Evolutionary conservation across 53 echinoderm and acorn worm genomes (phyloP).

Genomic region (Holothuria leucospilota): DNA sequence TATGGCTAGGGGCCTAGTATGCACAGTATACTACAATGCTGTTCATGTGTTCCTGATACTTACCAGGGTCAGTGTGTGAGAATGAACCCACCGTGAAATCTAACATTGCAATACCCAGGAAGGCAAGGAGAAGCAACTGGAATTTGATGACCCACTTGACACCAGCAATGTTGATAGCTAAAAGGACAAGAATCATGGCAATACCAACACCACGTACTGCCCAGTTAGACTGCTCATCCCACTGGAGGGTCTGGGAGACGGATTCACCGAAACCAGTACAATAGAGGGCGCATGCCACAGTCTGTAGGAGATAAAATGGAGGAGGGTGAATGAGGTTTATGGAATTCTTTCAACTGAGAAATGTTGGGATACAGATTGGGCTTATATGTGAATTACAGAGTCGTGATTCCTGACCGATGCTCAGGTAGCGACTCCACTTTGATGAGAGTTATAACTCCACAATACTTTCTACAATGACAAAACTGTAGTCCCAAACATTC

Average conservation of each 20-base stretch:
- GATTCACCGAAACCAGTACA: slow-evolving; percentile 99
- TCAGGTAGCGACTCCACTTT: too few relatives aligned
- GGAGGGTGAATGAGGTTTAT: neutral
- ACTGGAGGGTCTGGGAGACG: slow-evolving; percentile 84
- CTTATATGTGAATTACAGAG: neutral
- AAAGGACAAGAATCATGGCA: slow-evolving; percentile 83
- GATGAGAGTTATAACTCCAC: too few relatives aligned
- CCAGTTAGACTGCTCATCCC: slow-evolving; percentile 85
- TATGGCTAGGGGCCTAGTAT: too few relatives aligned
- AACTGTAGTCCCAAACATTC: too few relatives aligned
- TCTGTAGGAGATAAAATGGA: slow-evolving; percentile 47
- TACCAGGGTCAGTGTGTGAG: slow-evolving; percentile 86
- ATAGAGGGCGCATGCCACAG: slow-evolving; percentile 97
- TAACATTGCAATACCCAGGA: slow-evolving; percentile 91
- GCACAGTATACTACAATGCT: too few relatives aligned
- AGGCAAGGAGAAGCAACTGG: slow-evolving; percentile 90
- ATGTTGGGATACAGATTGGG: too few relatives aligned
- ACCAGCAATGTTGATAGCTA: slow-evolving; percentile 97
- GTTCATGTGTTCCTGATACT: neutral
- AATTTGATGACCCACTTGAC: slow-evolving; percentile 99
- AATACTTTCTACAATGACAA: too few relatives aligned
- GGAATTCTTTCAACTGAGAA: too few relatives aligned
- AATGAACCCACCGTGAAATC: slow-evolving; percentile 96
- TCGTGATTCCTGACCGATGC: too few relatives aligned
- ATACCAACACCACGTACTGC: slow-evolving; percentile 96